A percentile compares a stretch with the other conserved stretches of the same genome.
phyloP scores from a whole-genome alignment of 1,140 invertebrate genomes.

The Meloidogyne exigua region DNA sequence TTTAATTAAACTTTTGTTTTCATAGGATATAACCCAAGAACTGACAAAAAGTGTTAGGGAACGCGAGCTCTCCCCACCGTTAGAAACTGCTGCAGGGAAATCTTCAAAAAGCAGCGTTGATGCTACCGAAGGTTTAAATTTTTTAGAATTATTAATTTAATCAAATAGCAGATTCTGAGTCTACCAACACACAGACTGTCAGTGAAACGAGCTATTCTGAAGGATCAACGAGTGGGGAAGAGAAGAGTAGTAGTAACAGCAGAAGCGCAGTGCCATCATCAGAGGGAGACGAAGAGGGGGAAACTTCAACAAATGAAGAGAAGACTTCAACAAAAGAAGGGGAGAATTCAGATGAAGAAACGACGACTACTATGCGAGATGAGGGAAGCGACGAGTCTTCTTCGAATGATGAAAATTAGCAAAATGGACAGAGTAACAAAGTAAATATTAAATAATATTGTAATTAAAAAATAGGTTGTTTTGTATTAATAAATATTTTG shows the following conservation, averaged over 20 bases:
- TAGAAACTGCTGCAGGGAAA: background rate
- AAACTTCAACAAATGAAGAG: background rate
- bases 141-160: background rate
- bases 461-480: too few relatives aligned
- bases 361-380: background rate
- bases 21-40: background rate
- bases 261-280: background rate
- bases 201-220: background rate
- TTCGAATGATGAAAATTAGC: background rate
- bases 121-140: background rate
- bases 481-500: too few relatives aligned
- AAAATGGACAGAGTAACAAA: background rate
- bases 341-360: background rate
- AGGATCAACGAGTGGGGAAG: background rate
- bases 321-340: background rate
- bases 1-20: background rate
- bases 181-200: background rate
- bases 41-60: background rate
- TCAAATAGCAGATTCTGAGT: background rate
- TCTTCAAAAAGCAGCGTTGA: too few relatives aligned
- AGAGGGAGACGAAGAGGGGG: background rate
- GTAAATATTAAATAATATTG: background rate
- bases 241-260: background rate
- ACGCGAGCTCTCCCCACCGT: background rate
- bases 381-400: background rate